These are phyloP conservation scores for Benthosema pterotum DNA, from an alignment of 2,797 vertebrate genomes.

Conservation along the genomic window DNA sequence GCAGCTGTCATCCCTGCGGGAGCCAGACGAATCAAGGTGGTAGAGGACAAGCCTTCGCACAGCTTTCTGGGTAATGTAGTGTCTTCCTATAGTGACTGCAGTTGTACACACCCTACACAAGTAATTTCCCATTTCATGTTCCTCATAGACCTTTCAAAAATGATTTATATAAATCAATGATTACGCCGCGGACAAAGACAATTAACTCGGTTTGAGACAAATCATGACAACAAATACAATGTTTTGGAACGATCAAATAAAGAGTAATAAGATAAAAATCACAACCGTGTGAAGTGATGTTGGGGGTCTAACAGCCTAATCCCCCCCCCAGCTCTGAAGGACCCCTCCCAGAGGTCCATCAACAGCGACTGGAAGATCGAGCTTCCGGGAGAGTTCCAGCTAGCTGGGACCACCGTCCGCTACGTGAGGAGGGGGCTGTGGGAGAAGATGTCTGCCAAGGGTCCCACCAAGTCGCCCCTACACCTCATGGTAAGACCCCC, in stretches of 20 bases:
- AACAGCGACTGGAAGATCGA: slow-evolving; percentile 99
- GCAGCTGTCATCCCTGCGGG: slow-evolving; percentile 93
- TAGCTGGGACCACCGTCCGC: slow-evolving; percentile 94
- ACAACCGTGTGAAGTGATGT: too few species aligned
- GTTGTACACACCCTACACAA: too few species aligned
- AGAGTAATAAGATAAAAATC: too few species aligned
- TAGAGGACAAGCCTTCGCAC: slow-evolving; percentile 95
- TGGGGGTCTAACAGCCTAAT: neutral
- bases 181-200: too few species aligned
- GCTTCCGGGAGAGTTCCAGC: slow-evolving; percentile 95
- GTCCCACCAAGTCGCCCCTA: slow-evolving; percentile 92
- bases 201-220: too few species aligned
- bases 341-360: slow-evolving; percentile 93
- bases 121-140: too few species aligned
- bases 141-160: too few species aligned
- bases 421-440: slow-evolving; percentile 95
- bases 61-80: slow-evolving; percentile 90
- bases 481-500: slow-evolving; percentile 97
- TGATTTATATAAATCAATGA: too few species aligned
- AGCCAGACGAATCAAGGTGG: slow-evolving; percentile 92
- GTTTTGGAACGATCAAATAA: too few species aligned
- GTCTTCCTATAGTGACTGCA: neutral
- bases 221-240: too few species aligned
- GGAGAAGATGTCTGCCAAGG: slow-evolving; percentile 99
- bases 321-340: slow-evolving; percentile 86